Conservation (phyloP, 1,140 invertebrate species). For the Conus betulinus region DNA sequence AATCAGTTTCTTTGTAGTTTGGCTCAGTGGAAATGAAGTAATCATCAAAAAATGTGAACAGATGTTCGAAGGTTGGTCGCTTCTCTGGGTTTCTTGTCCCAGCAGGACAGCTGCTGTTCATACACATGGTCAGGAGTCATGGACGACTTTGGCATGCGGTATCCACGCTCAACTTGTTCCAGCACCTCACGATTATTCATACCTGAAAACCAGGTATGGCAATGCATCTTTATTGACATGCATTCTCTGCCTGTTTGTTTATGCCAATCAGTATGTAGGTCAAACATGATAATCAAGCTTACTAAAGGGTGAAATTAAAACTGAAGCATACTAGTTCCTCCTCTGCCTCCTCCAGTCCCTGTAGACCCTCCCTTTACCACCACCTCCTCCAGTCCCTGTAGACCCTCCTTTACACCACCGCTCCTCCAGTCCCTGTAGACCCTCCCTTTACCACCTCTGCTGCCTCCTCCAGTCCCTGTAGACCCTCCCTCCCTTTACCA, state of each 20-base stretch:
- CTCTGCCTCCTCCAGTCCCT: too few relatives aligned
- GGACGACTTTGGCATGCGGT: conserved; percentile 90
- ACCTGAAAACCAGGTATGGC: background rate
- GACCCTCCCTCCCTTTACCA: too few relatives aligned
- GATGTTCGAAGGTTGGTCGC: conserved; percentile 97
- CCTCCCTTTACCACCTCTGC: too few relatives aligned
- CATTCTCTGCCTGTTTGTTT: too few relatives aligned
- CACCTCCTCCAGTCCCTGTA: too few relatives aligned
- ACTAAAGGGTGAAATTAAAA: background rate
- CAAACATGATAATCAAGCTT: background rate
- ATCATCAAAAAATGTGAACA: conserved; percentile 97
- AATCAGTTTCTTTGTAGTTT: conserved; percentile 81
- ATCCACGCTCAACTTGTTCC: conserved; percentile 95
- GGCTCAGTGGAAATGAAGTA: conserved; percentile 97
- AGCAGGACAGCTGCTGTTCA: conserved; percentile 75
- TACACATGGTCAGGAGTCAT: conserved; percentile 91
- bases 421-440: too few relatives aligned
- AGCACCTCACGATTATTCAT: conserved; percentile 85
- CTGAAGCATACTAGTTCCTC: too few relatives aligned
- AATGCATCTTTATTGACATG: too few relatives aligned
- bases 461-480: too few relatives aligned
- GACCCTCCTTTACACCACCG: too few relatives aligned
- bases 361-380: too few relatives aligned
- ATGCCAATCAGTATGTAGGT: background rate
- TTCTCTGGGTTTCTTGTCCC: conserved; percentile 87